Conservation (phyloP, 2,113 vertebrate species). For the Mastomys coucha region DNA sequence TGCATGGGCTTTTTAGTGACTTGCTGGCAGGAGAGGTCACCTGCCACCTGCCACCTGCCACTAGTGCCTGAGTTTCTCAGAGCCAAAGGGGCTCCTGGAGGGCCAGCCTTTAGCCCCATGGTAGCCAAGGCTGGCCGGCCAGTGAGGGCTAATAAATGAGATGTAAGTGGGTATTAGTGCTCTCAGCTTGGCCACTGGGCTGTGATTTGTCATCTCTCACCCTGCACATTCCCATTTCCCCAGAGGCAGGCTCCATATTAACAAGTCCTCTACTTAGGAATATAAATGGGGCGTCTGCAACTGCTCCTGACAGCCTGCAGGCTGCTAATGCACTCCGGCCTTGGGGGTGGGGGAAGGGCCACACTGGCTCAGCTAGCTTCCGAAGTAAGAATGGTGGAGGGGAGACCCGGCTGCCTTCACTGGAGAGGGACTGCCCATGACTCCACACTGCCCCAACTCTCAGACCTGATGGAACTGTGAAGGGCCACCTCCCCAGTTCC, state of each 20-base stretch:
- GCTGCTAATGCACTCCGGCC: background rate
- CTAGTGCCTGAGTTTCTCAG: background rate
- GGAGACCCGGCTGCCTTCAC: background rate
- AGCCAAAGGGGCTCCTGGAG: background rate
- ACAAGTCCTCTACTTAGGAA: constrained; percentile 70
- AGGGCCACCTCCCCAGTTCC: background rate
- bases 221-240: constrained; percentile 48
- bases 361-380: background rate
- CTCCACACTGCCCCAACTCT: background rate
- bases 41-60: background rate
- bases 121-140: background rate
- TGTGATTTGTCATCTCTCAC: constrained; percentile 59
- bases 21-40: background rate
- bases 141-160: constrained; percentile 6
- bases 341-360: background rate
- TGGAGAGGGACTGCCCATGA: background rate
- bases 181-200: constrained; percentile 8
- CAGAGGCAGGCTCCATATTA: constrained; percentile 64
- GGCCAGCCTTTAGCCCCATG: background rate
- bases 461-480: background rate
- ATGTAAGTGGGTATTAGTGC: constrained; percentile 11
- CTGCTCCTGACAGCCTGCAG: constrained; percentile 36
- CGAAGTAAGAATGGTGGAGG: background rate
- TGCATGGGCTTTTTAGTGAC: background rate
- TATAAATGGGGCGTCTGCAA: constrained; percentile 61